Evolutionary conservation across 2,888 invertebrate genomes (phyloP).

Genomic region (Odontocerum albicorne): DNA sequence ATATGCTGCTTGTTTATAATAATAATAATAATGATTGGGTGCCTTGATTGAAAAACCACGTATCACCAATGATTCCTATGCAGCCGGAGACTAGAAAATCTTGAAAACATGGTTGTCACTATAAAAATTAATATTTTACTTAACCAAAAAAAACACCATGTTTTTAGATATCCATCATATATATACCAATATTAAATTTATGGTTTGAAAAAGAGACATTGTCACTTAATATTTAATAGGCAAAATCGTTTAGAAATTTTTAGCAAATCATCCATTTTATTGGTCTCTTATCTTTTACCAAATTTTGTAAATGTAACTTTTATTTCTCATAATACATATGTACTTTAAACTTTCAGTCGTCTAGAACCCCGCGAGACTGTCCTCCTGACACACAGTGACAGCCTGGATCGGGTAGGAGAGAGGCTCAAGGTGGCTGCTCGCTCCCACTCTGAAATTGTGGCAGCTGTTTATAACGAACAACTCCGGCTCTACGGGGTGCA

Average conservation of each 20-base stretch:
- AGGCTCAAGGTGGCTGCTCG: slow-evolving; percentile 85
- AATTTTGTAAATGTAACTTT: slow-evolving; percentile 6
- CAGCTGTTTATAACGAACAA: slow-evolving; percentile 91
- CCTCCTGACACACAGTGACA: slow-evolving; percentile 96
- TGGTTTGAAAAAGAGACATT: not conserved
- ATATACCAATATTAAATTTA: too few species aligned
- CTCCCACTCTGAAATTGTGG: slow-evolving; percentile 75
- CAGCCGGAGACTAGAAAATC: too few species aligned
- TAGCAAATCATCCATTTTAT: too few species aligned
- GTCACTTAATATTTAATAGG: not conserved
- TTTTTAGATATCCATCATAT: too few species aligned
- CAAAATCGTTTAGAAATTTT: too few species aligned
- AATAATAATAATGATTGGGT: too few species aligned
- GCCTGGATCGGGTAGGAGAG: slow-evolving; percentile 89
- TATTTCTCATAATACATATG: slow-evolving; percentile 6
- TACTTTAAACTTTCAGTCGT: slow-evolving; percentile 61
- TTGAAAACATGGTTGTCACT: too few species aligned
- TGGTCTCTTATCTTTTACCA: not conserved
- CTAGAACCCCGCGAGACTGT: slow-evolving; percentile 87
- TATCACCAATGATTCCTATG: too few species aligned
- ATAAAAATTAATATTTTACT: too few species aligned
- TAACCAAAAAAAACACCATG: too few species aligned
- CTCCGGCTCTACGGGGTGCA: slow-evolving; percentile 92
- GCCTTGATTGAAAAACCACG: too few species aligned
- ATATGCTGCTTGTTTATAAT: too few species aligned